Evolutionary conservation across 2,888 invertebrate genomes (phyloP).

Genomic region (Leucophenga maculata): DNA sequence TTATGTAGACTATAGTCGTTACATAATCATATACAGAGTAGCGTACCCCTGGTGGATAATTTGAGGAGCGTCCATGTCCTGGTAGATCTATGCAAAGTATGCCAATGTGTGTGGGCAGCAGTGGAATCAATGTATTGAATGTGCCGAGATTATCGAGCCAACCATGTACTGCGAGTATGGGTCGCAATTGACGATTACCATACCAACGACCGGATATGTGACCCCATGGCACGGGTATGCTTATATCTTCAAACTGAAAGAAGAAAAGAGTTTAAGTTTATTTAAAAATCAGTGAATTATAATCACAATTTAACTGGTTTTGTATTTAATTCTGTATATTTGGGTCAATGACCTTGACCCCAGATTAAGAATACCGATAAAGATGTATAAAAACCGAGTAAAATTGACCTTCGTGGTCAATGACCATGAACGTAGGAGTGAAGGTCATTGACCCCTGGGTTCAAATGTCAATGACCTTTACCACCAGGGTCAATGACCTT

Average conservation of each 20-base stretch:
- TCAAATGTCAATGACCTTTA: too few relatives aligned
- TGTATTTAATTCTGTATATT: too few relatives aligned
- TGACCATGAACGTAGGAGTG: too few relatives aligned
- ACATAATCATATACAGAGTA: slow-evolving; percentile 66
- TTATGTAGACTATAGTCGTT: slow-evolving; percentile 74
- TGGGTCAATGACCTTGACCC: too few relatives aligned
- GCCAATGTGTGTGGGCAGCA: slow-evolving; percentile 73
- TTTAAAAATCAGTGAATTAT: too few relatives aligned
- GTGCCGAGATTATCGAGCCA: slow-evolving; percentile 81
- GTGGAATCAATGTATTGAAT: slow-evolving; percentile 79
- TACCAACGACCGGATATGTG: slow-evolving; percentile 80
- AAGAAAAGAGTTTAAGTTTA: too few relatives aligned
- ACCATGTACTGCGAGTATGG: slow-evolving; percentile 81
- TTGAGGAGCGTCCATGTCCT: slow-evolving; percentile 80
- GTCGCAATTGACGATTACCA: slow-evolving; percentile 77
- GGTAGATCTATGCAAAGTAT: slow-evolving; percentile 78
- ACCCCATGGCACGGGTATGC: slow-evolving; percentile 79
- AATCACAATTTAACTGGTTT: too few relatives aligned
- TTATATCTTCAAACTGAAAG: slow-evolving; percentile 75
- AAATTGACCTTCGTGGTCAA: too few relatives aligned
- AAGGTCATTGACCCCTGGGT: too few relatives aligned
- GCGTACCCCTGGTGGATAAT: slow-evolving; percentile 75
- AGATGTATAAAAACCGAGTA: too few relatives aligned
- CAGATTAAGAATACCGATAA: too few relatives aligned
- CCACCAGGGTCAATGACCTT: too few relatives aligned